Evolutionary conservation across 2,888 invertebrate species (phyloP).

Genomic region (Drosophila anomelani): DNA sequence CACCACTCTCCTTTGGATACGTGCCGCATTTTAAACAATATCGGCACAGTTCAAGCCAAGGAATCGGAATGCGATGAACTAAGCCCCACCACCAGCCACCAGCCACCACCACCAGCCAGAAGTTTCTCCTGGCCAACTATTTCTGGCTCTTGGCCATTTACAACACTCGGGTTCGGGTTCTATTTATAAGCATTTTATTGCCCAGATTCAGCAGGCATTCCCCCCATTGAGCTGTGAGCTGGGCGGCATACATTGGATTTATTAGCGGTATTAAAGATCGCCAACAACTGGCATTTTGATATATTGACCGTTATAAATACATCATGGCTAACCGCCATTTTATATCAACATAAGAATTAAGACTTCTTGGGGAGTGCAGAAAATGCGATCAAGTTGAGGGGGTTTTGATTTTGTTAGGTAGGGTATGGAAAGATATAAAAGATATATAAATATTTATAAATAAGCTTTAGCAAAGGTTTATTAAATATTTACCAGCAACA

Average conservation of each 20-base stretch:
- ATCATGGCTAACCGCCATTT: conserved; percentile 2
- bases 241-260: conserved; percentile 24
- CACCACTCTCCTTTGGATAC: conserved; percentile 67
- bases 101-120: conserved; percentile 3
- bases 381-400: background rate
- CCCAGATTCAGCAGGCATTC: conserved; percentile 33
- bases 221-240: conserved; percentile 5
- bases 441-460: too few relatives aligned
- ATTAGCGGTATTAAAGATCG: conserved; percentile 29
- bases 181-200: conserved; percentile 65
- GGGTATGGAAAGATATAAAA: background rate
- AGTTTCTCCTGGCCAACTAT: conserved; percentile 55
- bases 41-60: conserved; percentile 46
- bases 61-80: conserved; percentile 51
- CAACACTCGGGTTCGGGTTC: conserved; percentile 33
- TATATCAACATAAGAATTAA: background rate
- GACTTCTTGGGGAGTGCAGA: background rate
- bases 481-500: background rate
- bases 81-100: conserved; percentile 13
- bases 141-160: conserved; percentile 41
- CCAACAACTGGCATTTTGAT: conserved; percentile 21
- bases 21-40: conserved; percentile 72
- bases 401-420: background rate
- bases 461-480: background rate
- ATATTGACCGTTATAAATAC: conserved; percentile 8